Percentiles rank a stretch among this genome's conserved stretches.
Evolutionary conservation across 2,888 invertebrate genomes (phyloP).

Genomic region (Mythimna vitellina): DNA sequence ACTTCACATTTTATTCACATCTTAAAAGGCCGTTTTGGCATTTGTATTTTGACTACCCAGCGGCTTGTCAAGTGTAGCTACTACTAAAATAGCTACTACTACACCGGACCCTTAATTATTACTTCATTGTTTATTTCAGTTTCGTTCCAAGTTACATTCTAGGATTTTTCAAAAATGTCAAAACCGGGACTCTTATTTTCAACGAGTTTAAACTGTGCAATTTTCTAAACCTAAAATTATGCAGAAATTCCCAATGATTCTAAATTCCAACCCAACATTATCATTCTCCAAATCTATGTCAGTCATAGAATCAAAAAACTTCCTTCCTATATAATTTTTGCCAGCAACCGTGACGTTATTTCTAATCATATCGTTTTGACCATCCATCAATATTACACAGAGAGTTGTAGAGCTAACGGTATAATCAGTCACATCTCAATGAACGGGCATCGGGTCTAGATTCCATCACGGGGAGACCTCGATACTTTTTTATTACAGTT

Average conservation of each 20-base stretch:
- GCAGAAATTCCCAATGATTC: background rate
- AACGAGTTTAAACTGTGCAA: background rate
- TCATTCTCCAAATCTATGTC: conserved; percentile 42
- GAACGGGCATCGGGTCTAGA: conserved; percentile 75
- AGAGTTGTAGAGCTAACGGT: conserved; percentile 62
- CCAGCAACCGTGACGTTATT: conserved; percentile 51
- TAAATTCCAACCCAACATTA: conserved; percentile 5
- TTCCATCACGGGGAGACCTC: conserved; percentile 79
- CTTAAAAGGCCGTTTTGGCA: background rate
- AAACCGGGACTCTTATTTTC: no score
- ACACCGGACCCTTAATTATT: no score
- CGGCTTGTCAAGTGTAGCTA: no score
- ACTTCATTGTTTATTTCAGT: no score
- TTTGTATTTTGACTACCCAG: no score
- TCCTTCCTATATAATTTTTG: conserved; percentile 42
- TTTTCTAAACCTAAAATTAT: background rate
- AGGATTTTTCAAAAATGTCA: no score
- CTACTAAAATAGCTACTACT: no score
- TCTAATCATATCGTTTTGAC: conserved; percentile 49
- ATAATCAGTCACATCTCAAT: conserved; percentile 76
- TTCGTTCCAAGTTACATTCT: no score
- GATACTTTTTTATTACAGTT: conserved; percentile 81
- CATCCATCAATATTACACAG: conserved; percentile 54
- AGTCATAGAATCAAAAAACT: conserved; percentile 32
- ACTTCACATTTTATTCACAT: no score